A percentile compares a stretch with the other conserved stretches of the same genome.
Evolutionary conservation across 2,113 vertebrate species (phyloP).

Genomic region (Panthera leo): DNA sequence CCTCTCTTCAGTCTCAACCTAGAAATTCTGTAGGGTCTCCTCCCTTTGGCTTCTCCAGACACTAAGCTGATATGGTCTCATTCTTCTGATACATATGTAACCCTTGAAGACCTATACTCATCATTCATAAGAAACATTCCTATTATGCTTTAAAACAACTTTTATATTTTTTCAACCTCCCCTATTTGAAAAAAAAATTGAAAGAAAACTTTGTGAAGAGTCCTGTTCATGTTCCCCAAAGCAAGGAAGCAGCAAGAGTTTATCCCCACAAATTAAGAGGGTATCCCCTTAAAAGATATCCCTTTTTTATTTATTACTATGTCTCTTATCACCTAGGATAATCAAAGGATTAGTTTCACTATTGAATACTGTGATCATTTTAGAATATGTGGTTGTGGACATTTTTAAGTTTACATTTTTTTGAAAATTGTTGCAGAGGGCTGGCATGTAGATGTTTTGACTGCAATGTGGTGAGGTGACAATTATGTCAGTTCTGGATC

Average conservation of each 20-base stretch:
- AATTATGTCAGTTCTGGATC: background rate
- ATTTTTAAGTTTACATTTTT: background rate
- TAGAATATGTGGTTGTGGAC: background rate
- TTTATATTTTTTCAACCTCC: background rate
- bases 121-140: background rate
- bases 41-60: background rate
- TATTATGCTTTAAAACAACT: background rate
- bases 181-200: background rate
- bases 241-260: background rate
- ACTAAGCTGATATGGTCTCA: background rate
- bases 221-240: background rate
- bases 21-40: background rate
- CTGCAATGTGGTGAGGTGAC: background rate
- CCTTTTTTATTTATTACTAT: background rate
- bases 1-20: background rate
- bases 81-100: background rate
- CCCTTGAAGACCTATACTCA: too few relatives aligned
- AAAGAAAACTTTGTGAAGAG: background rate
- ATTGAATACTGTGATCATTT: background rate
- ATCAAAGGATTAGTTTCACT: background rate
- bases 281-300: background rate
- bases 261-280: background rate
- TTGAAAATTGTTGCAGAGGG: background rate
- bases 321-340: background rate
- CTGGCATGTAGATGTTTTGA: background rate